Conservation (phyloP, 92 coral and sea anemone genomes). For the Epizoanthus fatuus region DNA sequence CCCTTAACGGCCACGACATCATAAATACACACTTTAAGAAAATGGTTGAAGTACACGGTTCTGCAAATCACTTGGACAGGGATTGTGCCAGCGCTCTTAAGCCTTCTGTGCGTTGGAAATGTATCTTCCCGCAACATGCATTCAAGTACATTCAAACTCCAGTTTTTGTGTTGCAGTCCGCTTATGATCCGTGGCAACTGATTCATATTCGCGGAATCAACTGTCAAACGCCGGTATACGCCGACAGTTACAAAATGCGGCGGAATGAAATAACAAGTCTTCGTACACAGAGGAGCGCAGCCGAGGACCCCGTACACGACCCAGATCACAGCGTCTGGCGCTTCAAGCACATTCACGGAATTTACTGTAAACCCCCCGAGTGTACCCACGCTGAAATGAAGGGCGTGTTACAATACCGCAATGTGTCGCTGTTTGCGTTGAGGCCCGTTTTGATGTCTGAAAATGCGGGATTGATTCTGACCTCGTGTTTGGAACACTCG, state of each 20-base stretch:
- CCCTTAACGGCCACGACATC: slow-evolving; percentile 75
- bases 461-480: slow-evolving; percentile 76
- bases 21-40: slow-evolving; percentile 79
- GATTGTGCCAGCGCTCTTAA: slow-evolving; percentile 75
- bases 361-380: slow-evolving; percentile 93
- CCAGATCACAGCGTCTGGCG: slow-evolving; percentile 73
- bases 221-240: slow-evolving; percentile 91
- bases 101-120: slow-evolving; percentile 86
- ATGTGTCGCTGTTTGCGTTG: slow-evolving; percentile 84
- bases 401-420: slow-evolving; percentile 78
- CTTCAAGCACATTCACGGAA: slow-evolving; percentile 85
- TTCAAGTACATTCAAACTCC: slow-evolving; percentile 87
- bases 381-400: slow-evolving; percentile 85
- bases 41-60: slow-evolving; percentile 88
- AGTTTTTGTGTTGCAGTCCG: slow-evolving; percentile 92
- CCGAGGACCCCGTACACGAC: slow-evolving; percentile 17
- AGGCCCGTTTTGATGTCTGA: slow-evolving; percentile 78
- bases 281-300: not conserved
- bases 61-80: slow-evolving; percentile 79
- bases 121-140: slow-evolving; percentile 94
- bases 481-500: slow-evolving; percentile 96
- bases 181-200: slow-evolving; percentile 98
- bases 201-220: slow-evolving; percentile 86
- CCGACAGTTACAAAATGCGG: slow-evolving; percentile 61
- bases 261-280: slow-evolving; percentile 13